A percentile compares a stretch with the other conserved stretches of the same genome.
These are phyloP conservation scores for Lanius collurio DNA, from an alignment of 2,113 vertebrate genomes.

Conservation along the genomic window DNA sequence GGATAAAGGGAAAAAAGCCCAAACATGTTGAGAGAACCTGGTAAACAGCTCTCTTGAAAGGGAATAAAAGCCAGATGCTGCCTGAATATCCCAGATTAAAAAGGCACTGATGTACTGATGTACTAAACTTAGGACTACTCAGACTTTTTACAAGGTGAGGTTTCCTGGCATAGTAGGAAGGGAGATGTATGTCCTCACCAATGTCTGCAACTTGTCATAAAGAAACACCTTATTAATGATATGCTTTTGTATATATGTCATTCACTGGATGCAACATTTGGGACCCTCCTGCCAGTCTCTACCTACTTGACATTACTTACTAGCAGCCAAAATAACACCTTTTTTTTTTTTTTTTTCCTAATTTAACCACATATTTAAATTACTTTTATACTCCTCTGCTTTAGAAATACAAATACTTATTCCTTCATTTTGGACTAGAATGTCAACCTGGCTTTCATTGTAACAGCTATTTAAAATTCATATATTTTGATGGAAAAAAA, in stretches of 20 bases:
- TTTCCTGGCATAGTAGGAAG: not conserved
- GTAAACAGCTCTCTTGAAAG: not conserved
- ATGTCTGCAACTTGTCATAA: not conserved
- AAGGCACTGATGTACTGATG: not conserved
- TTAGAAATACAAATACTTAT: not conserved
- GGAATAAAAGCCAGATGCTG: not conserved
- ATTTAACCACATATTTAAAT: not conserved
- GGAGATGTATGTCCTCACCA: not conserved
- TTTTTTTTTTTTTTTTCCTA: not conserved
- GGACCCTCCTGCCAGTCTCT: not conserved
- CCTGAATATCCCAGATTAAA: not conserved
- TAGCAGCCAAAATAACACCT: not conserved
- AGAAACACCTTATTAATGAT: not conserved
- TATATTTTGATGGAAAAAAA: constrained; percentile 8
- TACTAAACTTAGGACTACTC: not conserved
- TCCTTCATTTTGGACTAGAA: not conserved
- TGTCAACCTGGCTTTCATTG: not conserved
- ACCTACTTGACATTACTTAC: not conserved
- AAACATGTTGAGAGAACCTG: not conserved
- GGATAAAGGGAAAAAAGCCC: not conserved
- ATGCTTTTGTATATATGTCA: not conserved
- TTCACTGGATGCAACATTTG: not conserved
- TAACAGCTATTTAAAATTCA: constrained; percentile 8
- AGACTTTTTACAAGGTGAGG: not conserved
- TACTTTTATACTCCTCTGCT: not conserved